These are phyloP conservation scores for Phoxinus dragarum DNA, from an alignment of 2,797 vertebrate species.

Conservation along the genomic window DNA sequence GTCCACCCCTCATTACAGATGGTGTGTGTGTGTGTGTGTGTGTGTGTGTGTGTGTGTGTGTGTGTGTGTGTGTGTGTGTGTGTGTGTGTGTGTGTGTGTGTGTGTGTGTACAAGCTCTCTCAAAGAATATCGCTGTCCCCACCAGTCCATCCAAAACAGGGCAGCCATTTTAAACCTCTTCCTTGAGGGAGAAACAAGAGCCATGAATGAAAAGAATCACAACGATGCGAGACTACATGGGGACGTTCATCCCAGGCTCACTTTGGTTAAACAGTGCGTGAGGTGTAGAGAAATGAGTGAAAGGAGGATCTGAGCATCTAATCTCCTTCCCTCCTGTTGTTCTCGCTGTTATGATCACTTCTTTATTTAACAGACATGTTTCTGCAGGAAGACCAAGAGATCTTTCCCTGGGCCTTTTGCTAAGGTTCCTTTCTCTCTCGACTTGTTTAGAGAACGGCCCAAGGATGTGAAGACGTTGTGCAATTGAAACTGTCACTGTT, in stretches of 20 bases:
- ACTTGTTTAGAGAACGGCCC: too few species aligned
- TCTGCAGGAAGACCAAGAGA: constrained; percentile 42
- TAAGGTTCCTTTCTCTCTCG: background rate
- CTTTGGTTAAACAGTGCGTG: constrained; percentile 24
- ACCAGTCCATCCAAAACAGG: constrained; percentile 49
- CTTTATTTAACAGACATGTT: constrained; percentile 51
- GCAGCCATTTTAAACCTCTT: constrained; percentile 48
- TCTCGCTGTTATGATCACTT: constrained; percentile 24
- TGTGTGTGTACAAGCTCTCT: constrained; percentile 39
- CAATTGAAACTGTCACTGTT: background rate
- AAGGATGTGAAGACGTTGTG: background rate
- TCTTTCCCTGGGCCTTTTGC: background rate
- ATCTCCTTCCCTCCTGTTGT: constrained; percentile 38
- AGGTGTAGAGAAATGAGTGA: constrained; percentile 28
- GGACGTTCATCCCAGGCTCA: constrained; percentile 30
- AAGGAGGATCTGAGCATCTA: constrained; percentile 37
- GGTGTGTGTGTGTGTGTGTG: too few species aligned
- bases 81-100: constrained; percentile 16
- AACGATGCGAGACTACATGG: constrained; percentile 49
- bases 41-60: background rate
- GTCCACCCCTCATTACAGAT: constrained; percentile 57
- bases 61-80: too few species aligned
- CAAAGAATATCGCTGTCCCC: constrained; percentile 56
- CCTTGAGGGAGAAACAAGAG: constrained; percentile 46
- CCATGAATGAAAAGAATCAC: constrained; percentile 25